Percentiles rank a stretch among this genome's conserved stretches.
Evolutionary conservation across 2,888 invertebrate genomes (phyloP).

Genomic region (Rhagonycha lutea): DNA sequence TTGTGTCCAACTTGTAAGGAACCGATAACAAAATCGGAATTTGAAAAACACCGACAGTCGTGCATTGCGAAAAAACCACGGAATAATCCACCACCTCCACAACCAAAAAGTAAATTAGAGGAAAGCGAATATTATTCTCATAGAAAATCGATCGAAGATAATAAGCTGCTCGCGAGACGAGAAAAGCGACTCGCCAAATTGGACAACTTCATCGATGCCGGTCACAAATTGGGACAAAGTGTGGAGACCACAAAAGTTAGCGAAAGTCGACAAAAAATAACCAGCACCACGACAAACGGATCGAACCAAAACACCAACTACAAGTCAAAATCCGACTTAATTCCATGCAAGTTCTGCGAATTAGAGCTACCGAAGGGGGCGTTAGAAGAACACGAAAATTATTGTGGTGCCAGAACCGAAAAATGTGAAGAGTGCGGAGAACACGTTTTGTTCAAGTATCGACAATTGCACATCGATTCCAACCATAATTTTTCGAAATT

Average conservation of each 20-base stretch:
- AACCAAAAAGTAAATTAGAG: conserved; percentile 38
- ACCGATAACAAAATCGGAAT: conserved; percentile 63
- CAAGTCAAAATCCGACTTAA: conserved; percentile 40
- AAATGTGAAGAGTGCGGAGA: conserved; percentile 69
- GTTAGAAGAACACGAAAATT: conserved; percentile 66
- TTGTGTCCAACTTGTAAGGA: conserved; percentile 71
- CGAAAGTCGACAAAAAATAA: neutral
- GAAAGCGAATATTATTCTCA: conserved; percentile 43
- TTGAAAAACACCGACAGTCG: conserved; percentile 60
- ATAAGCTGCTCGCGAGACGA: conserved; percentile 33
- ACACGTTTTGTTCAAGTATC: conserved; percentile 72
- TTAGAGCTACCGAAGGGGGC: conserved; percentile 65
- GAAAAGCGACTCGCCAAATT: conserved; percentile 32
- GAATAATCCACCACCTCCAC: conserved; percentile 43
- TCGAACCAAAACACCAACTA: neutral
- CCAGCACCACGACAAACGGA: neutral
- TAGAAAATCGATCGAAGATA: conserved; percentile 44
- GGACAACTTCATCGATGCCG: conserved; percentile 14
- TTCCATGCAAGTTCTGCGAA: conserved; percentile 69
- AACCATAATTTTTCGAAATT: conserved; percentile 69
- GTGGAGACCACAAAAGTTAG: neutral
- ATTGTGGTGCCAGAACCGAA: conserved; percentile 74
- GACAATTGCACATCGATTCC: conserved; percentile 64
- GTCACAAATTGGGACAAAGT: conserved; percentile 3
- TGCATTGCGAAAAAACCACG: conserved; percentile 56